These are phyloP conservation scores for Sapayoa aenigma DNA, from an alignment of 2,113 vertebrate species.

Conservation along the genomic window DNA sequence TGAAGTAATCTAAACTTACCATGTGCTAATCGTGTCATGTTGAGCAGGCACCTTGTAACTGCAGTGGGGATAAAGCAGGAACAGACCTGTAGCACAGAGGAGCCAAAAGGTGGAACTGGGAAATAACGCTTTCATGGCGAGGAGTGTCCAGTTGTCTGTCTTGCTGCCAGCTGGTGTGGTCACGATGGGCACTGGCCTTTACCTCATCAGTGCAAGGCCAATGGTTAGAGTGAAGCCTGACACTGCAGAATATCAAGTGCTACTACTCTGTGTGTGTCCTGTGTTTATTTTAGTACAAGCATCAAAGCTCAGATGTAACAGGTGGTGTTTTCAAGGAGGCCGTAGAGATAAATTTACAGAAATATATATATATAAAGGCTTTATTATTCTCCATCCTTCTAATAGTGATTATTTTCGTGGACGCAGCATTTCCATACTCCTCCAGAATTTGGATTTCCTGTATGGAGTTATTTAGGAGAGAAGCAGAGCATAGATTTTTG, in stretches of 20 bases:
- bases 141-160: neutral
- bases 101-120: neutral
- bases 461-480: neutral
- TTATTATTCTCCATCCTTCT: neutral
- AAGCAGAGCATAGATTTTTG: neutral
- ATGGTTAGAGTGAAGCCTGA: rapidly evolving
- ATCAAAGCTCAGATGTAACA: rapidly evolving
- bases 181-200: neutral
- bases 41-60: neutral
- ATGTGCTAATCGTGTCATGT: rapidly evolving
- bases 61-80: neutral
- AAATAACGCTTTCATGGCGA: rapidly evolving
- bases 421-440: neutral
- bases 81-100: neutral
- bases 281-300: neutral
- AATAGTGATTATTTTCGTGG: neutral
- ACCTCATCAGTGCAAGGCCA: neutral
- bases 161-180: neutral
- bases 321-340: neutral
- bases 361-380: neutral
- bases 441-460: neutral
- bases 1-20: neutral
- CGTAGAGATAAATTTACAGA: neutral
- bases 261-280: neutral
- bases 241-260: neutral